Base-by-base conservation (phyloP, 2,113 vertebrate genomes). In the Callopanchax toddi region DNA sequence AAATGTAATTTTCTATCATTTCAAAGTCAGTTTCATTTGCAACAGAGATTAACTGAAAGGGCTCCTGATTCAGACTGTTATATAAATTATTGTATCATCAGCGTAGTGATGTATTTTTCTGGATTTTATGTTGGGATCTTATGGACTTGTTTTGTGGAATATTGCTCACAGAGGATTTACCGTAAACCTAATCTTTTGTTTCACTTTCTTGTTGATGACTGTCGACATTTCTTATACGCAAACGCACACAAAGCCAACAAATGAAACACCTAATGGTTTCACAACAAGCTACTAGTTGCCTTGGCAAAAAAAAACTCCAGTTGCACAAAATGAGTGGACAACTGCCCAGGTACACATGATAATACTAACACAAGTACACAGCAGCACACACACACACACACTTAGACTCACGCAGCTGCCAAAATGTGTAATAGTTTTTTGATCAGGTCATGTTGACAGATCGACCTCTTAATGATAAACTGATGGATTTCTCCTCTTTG, bases 371-470 rank as follows among this genome's bases (percentile, higher is more conserved):
- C 45, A 43, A 20, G 42, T 44, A 8, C n/a, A 43, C 40, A 66
- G 12, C 42, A 16, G 55, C 20, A 55, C 46, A 12, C 49, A 11
- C 29, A 32, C 29, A 32, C 29, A 32, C 29, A 17, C 23, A 45
- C 10, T 6, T 11, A 61, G 9, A 17, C 29, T 25, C 45, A 39
- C 61, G 59, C 49, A 26, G 45, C 79, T 82, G 83, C 87, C 76
- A 76, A 76, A 73, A 67, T 66, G 76, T 82, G 75, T 86, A 82
- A 77, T 26, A 84, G 79, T 59, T 79, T 80, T 86, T 81, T 84
- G 73, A 90, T 86, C 85, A 70, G 86, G 89, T 88, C 75, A 81
- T 81, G 83, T 85, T 88, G 87, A 88, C 87, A 85, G 80, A 86
- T 68, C 57, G 10, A 77, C 62, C 50, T 54, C 78, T 71, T 76